Evolutionary conservation across 2,113 vertebrate genomes (phyloP).

Genomic region (rat (Rattus norvegicus)): GRCr8 NC_086019.1:45965501-45966000

Average conservation of each 20-base stretch:
- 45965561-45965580: not conserved
- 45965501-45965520: not conserved
- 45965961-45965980: not conserved
- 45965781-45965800: not conserved
- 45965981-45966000: not conserved
- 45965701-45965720: not conserved
- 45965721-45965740: not conserved
- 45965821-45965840: not conserved
- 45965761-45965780: not conserved
- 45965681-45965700: not conserved
- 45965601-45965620: not conserved
- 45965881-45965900: not conserved
- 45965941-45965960: not conserved
- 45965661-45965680: not conserved
- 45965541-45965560: not conserved
- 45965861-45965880: not conserved
- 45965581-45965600: not conserved
- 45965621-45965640: not conserved
- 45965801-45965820: not conserved
- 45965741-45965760: not conserved
- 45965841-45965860: not conserved
- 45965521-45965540: not conserved
- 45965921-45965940: not conserved
- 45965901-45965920: not conserved
- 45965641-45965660: not conserved